Base-by-base conservation (phyloP, 1,140 invertebrate genomes). In the Drosophila kepulauana region DNA sequence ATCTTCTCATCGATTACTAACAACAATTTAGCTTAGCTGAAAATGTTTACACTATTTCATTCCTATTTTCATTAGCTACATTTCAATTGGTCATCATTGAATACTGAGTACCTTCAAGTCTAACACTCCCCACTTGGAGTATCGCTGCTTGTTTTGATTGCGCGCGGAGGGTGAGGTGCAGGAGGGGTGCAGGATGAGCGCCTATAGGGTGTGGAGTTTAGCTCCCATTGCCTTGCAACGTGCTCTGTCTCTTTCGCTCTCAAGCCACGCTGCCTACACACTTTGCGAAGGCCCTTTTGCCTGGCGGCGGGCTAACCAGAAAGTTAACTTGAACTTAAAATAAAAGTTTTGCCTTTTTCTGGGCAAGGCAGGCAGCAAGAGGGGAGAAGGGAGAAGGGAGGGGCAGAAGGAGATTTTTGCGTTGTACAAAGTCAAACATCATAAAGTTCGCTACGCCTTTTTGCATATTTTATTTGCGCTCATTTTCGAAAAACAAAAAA, bases 391-490 rank as follows among this genome's bases (percentile, higher is more conserved):
- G 54, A 7, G 48, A 1, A 30, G 43, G 4, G 43, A 41, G 1
- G 20, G 11, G 16, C 1, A 25, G 11, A 15, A 30, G 57, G 20
- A 51, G 49, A 74, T 88, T 78, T 80, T 78, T 75, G 75, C 78
- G 64, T 81, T 81, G 78, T 79, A 81, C 81, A 88, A 88, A 88
- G 85, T 88, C 85, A 88, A 88, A 88, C 80, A 88, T 88, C 85
- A 88, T 88, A 88, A 88, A 88, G 85, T 88, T 88, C 78, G 81
- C 85, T 84, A 88, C 81, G 85, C 85, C 85, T 89, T 89, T 89
- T 88, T 88, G 85, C 85, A 88, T 89, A 88, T 88, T 88, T 88
- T 88, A 88, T 88, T 88, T 89, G 84, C 66, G 84, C 85, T 89
- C 82, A 89, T 81, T 88, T 89, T 69, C 66, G 25, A 43, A 69